Conservation (phyloP, 2,113 vertebrate genomes). For the Turdus rufiventris region DNA sequence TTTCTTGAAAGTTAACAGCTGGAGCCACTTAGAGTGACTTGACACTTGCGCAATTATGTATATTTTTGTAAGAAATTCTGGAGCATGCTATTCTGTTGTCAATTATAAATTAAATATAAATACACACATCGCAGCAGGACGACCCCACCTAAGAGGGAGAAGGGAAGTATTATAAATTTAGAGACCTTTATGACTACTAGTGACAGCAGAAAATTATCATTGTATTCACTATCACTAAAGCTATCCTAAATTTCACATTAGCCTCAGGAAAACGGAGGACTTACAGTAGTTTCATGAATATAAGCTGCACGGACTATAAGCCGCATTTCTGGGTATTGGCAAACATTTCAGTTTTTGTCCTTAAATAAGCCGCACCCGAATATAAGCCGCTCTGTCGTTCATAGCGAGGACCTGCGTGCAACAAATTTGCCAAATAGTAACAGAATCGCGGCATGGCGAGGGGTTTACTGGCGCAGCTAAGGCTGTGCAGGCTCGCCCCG, state of each 20-base stretch:
- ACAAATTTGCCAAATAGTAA: no score
- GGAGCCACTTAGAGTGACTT: background rate
- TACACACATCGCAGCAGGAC: accelerated
- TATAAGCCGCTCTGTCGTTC: no score
- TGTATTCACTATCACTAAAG: background rate
- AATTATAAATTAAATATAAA: background rate
- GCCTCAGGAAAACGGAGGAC: background rate
- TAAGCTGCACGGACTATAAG: no score
- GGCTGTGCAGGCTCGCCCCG: no score
- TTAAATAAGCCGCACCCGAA: no score
- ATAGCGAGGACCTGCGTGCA: no score
- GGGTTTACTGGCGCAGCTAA: no score
- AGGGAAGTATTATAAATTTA: background rate
- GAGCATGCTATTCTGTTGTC: background rate
- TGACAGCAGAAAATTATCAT: background rate
- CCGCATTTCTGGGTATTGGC: no score
- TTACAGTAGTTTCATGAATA: no score
- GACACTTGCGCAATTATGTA: background rate
- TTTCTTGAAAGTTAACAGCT: background rate
- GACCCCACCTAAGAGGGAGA: background rate
- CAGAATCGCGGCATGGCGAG: no score
- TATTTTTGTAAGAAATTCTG: background rate
- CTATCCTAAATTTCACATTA: background rate
- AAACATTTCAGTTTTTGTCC: no score
- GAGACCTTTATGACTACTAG: accelerated